Conservation (phyloP, 2,888 invertebrate species). For the Opisthograptis luteolata region DNA sequence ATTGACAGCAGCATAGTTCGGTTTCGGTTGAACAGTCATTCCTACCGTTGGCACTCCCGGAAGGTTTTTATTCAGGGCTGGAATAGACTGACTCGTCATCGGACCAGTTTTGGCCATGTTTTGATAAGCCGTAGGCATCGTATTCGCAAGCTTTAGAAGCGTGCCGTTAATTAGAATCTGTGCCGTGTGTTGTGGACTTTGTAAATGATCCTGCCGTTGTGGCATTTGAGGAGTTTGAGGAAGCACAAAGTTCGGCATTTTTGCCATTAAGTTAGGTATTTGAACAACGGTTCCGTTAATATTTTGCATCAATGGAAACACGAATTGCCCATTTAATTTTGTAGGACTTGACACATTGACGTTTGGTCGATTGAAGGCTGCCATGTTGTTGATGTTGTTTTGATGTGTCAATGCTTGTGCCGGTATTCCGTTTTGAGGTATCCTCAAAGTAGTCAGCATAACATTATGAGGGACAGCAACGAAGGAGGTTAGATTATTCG, state of each 20-base stretch:
- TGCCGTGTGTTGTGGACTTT: conserved; percentile 66
- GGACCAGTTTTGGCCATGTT: conserved; percentile 67
- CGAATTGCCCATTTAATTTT: conserved; percentile 81
- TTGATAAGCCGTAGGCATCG: conserved; percentile 65
- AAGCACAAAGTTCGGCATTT: conserved; percentile 82
- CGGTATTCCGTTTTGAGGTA: conserved; percentile 79
- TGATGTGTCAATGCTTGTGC: conserved; percentile 68
- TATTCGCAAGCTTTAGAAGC: conserved; percentile 74
- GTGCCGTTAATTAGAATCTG: conserved; percentile 81
- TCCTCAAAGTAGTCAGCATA: conserved; percentile 83
- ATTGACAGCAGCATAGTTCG: conserved; percentile 80
- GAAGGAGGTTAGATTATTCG: conserved; percentile 74
- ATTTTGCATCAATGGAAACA: conserved; percentile 86
- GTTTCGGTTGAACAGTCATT: conserved; percentile 79
- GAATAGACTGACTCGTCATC: conserved; percentile 67
- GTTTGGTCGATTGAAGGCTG: conserved; percentile 67
- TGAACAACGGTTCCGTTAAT: conserved; percentile 84
- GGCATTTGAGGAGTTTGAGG: conserved; percentile 68
- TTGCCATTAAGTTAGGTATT: conserved; percentile 85
- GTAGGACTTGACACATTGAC: conserved; percentile 77
- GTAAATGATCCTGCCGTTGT: conserved; percentile 71
- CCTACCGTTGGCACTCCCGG: conserved; percentile 75
- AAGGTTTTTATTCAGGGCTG: conserved; percentile 74
- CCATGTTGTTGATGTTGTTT: conserved; percentile 70
- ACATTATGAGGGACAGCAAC: conserved; percentile 82